Conservation (phyloP, 2,888 invertebrate genomes). For the Pecten maximus region DNA sequence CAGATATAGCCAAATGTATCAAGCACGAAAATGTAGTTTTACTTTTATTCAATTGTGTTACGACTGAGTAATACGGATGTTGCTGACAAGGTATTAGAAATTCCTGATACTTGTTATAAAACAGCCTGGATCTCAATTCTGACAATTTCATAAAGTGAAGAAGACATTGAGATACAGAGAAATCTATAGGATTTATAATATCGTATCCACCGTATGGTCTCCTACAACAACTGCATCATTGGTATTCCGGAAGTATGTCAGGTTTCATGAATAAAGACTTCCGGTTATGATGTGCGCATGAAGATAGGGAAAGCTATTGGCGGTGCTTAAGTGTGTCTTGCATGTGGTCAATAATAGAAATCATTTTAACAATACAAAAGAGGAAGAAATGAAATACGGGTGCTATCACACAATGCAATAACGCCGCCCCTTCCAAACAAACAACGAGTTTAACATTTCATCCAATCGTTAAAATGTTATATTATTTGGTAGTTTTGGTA, state of each 20-base stretch:
- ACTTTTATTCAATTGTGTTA: neutral
- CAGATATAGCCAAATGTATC: neutral
- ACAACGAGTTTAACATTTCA: neutral
- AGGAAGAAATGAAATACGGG: neutral
- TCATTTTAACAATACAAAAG: neutral
- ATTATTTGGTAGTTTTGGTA: neutral
- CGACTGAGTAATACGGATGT: neutral
- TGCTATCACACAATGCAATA: neutral
- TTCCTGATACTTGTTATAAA: neutral
- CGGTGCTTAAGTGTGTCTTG: neutral
- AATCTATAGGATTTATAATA: neutral
- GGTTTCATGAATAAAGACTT: neutral
- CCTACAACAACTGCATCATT: neutral
- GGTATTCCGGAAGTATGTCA: neutral
- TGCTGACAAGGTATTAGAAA: neutral
- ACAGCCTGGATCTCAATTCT: neutral
- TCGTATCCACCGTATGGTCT: neutral
- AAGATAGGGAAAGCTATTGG: neutral
- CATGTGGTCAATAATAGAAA: neutral
- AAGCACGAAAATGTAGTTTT: neutral
- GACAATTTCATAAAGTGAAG: neutral
- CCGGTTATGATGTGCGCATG: neutral
- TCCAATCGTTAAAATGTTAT: neutral
- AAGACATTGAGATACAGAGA: neutral
- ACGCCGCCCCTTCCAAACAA: neutral